A percentile compares a stretch with the other conserved stretches of the same genome.
Conservation (phyloP, 2,113 vertebrate genomes). For the Epinephelus moara region DNA sequence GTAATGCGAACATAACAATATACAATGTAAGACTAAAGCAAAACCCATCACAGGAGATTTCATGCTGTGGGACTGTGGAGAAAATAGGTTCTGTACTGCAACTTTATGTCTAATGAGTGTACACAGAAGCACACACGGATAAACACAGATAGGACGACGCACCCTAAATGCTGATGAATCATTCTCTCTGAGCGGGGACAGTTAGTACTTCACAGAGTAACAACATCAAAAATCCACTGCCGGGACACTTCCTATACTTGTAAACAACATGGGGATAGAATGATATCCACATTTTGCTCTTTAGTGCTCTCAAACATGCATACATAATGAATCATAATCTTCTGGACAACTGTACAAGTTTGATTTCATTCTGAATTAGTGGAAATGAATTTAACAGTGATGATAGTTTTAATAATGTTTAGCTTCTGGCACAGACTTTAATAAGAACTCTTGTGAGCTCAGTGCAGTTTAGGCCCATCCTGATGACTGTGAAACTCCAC, state of each 20-base stretch:
- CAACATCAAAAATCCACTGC: background rate
- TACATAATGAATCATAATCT: background rate
- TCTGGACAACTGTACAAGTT: background rate
- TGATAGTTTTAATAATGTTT: background rate
- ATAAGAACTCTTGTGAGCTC: background rate
- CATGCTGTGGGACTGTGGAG: background rate
- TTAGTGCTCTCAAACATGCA: background rate
- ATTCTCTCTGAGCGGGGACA: background rate
- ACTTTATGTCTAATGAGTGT: slow-evolving; percentile 6
- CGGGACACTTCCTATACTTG: background rate
- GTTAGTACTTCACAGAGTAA: background rate
- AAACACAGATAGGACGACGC: background rate
- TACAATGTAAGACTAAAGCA: background rate
- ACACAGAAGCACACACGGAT: background rate
- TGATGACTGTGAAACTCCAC: background rate
- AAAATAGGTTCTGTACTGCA: background rate
- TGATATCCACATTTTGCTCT: background rate
- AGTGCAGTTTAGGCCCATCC: background rate
- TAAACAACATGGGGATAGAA: background rate
- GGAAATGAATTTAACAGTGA: background rate
- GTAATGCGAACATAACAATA: background rate
- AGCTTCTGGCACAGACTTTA: background rate
- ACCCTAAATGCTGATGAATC: slow-evolving; percentile 7
- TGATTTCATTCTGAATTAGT: background rate
- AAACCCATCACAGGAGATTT: background rate